Evolutionary conservation across 2,113 vertebrate species (phyloP), one percentile per base, ranked within the genome.

Genomic region (Cygnus atratus): DNA sequence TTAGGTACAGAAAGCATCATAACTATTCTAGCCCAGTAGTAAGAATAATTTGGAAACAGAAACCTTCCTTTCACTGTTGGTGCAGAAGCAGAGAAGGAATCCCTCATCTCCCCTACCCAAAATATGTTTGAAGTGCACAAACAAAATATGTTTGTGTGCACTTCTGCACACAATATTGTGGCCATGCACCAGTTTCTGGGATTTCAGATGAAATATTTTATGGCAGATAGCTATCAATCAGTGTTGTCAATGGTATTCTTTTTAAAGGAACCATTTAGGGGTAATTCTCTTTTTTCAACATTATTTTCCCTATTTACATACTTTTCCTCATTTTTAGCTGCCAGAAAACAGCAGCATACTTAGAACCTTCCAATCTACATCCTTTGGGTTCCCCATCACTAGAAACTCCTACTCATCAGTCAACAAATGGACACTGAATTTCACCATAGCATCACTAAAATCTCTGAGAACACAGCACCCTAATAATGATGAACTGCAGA

Each of bases 391-490:
- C 5, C 11, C 11, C 22, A 35, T 2, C 58, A 11, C 5, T 24
- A 55, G 28, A 84, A 86, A 43, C 2, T 83, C 8, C 61, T 14
- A 43, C 2, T 83, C 8, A 65, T 14, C 6, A 35, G 5, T 8
- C 7, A 0, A 58, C 7, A 54, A 79, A 21, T n/a, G 43, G 43
- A 35, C 8, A 63, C 3, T 1, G 0, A 15, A 65, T 43, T 80
- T 84, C 57, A 46, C 15, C 2, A 3, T 6, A 39, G 4, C 20
- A 18, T 88, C 15, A 13, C 17, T 73, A 14, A 11, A 18, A 6
- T 55, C 9, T 25, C n/a, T 63, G 55, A 80, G 50, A 59, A 43
- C 5, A 8, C 35, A 35, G 29, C 7, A 50, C 10, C 20, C 22
- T 31, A 52, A 14, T 11, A 43, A 26, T 4, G 3, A 55, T 22